These are phyloP conservation scores for Psilopsiagon aymara DNA, from an alignment of 2,113 vertebrate genomes.

Conservation along the genomic window DNA sequence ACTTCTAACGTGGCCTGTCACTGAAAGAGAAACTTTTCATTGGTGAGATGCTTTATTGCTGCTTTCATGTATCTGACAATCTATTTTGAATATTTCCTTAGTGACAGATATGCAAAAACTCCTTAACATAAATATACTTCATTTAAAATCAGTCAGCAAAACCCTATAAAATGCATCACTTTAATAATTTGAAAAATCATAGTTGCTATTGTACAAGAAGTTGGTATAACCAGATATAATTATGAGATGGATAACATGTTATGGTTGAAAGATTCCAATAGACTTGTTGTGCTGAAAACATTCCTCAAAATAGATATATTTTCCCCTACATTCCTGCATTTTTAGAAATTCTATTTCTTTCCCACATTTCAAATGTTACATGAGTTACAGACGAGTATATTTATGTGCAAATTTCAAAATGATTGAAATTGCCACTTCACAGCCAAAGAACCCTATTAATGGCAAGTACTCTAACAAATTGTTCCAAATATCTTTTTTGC, in stretches of 20 bases:
- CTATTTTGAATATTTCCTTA: constrained; percentile 23
- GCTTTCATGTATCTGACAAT: constrained; percentile 24
- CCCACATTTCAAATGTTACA: neutral
- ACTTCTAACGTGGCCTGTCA: neutral
- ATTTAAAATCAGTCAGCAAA: constrained; percentile 47
- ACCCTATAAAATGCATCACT: constrained; percentile 28
- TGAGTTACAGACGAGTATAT: neutral
- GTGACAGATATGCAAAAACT: constrained; percentile 25
- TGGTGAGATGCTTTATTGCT: neutral
- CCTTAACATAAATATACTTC: neutral
- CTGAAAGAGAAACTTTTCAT: neutral
- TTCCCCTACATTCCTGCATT: neutral
- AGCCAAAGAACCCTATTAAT: neutral
- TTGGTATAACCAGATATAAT: neutral
- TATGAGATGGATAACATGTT: constrained; percentile 16
- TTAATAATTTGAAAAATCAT: constrained; percentile 38
- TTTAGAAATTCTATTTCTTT: neutral
- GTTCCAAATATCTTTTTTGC: neutral
- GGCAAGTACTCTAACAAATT: neutral
- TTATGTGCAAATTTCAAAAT: constrained; percentile 25
- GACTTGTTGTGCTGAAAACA: constrained; percentile 12
- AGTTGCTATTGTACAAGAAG: constrained; percentile 2
- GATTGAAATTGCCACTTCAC: neutral
- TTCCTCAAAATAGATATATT: neutral
- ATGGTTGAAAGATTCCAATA: constrained; percentile 22